Evolutionary conservation across 2,113 vertebrate genomes (phyloP), one percentile per base, ranked within the genome.

Genomic region (Gnathonemus longibarbis): DNA sequence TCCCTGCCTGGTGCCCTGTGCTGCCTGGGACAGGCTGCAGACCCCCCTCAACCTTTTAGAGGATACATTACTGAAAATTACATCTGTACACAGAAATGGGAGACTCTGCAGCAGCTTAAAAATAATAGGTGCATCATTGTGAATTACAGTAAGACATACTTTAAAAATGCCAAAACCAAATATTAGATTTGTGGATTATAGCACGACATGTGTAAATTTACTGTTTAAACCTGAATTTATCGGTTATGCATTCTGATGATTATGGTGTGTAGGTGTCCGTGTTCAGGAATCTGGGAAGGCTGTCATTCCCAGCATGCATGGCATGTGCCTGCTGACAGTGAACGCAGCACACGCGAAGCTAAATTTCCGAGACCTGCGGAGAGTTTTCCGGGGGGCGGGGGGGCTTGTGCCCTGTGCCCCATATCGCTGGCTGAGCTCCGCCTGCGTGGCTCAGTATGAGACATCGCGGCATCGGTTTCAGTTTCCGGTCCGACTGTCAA

Each of bases 341-440:
- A 27, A 48, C n/a, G 84, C 84, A 86, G 46, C 80, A 48, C 83
- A n/a, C 4, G 2, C 42, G 0, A 45, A 45, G 83, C 45, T 86
- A 49, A 52, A 52, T 86, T 86, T 86, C 48, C n/a, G 46, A 86
- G 84, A n/a, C 46, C 84, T 52, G 84, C n/a, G 5, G 84, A n/a
- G 84, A 70, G 27, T 31, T 31, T 70, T 31, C 62, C 62, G 19
- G 27, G n/a, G 9, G 9, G 62, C 10, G 56, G 56, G 6, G 11
- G 27, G 24, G n/a, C 52, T 5, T 19, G 13, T 17, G 70, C 74
- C 74, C 74, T 42, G 85, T 52, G 27, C 50, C 50, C 85, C n/a
- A 39, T 48, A 35, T 50, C n/a, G 48, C n/a, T 5, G 27, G 85
- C 85, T 53, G 19, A 10, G 83, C 83, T 45, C 45, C 27, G n/a